A percentile compares a stretch with the other conserved stretches of the same genome.
Evolutionary conservation across 2,797 vertebrate genomes (phyloP).

Genomic region (Aselliscus stoliczkanus): DNA sequence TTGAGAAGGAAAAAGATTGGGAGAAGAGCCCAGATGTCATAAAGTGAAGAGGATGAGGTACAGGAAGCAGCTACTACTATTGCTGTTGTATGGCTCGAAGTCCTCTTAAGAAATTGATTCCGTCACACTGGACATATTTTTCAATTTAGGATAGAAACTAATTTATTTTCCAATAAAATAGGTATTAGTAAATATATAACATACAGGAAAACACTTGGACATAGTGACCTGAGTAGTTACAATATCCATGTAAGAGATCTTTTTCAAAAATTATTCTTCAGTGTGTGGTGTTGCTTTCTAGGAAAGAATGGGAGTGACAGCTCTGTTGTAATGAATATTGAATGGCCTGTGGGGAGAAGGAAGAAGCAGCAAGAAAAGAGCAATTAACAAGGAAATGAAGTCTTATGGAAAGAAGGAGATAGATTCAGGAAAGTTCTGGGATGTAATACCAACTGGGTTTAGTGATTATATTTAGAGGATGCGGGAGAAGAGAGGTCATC

Average conservation of each 20-base stretch:
- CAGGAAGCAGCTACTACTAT: background rate
- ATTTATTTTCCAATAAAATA: background rate
- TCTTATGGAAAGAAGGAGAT: background rate
- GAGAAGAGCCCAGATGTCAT: background rate
- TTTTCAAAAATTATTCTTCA: background rate
- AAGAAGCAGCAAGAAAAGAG: background rate
- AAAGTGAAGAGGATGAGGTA: background rate
- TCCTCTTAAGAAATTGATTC: background rate
- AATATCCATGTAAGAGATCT: background rate
- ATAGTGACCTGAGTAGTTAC: background rate
- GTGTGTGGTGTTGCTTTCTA: background rate
- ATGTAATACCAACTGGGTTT: background rate
- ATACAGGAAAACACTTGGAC: background rate
- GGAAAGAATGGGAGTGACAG: background rate
- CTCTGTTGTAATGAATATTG: background rate
- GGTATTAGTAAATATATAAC: background rate
- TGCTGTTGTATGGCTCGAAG: background rate
- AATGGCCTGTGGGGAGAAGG: background rate
- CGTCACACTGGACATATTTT: background rate
- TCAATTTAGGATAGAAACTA: background rate
- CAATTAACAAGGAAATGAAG: background rate
- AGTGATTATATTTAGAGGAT: background rate
- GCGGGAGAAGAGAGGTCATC: background rate
- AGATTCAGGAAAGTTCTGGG: background rate
- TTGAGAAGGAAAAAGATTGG: background rate